Conservation (phyloP, 2,113 vertebrate genomes). For the Scopus umbretta region DNA sequence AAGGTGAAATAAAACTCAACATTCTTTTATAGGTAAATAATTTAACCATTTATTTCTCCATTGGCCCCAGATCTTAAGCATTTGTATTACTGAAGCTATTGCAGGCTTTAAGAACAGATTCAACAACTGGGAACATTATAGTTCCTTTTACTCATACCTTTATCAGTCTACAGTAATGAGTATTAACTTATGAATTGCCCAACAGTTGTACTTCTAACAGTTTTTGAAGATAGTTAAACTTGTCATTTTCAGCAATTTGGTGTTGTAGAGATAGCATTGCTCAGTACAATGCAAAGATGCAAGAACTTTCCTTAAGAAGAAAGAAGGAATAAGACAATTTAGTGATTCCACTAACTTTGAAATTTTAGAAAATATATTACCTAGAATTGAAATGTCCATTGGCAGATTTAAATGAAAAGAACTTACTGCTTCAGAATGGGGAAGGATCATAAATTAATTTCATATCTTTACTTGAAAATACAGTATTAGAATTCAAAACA, state of each 20-base stretch:
- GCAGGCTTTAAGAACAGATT: background rate
- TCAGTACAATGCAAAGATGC: background rate
- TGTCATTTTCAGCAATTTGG: background rate
- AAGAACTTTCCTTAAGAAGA: background rate
- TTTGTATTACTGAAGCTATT: background rate
- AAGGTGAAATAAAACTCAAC: background rate
- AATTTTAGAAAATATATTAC: background rate
- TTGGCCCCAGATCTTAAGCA: background rate
- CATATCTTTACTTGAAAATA: background rate
- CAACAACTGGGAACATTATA: background rate
- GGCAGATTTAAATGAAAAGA: background rate
- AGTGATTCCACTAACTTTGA: background rate
- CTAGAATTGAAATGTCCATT: background rate
- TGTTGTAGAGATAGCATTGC: background rate
- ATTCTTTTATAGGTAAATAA: background rate
- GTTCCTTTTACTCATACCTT: background rate
- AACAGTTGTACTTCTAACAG: background rate
- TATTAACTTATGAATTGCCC: background rate
- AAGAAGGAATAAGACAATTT: background rate
- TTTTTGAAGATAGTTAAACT: background rate
- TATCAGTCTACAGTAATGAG: background rate
- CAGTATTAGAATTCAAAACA: constrained; percentile 19
- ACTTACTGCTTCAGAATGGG: background rate
- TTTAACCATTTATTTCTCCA: background rate
- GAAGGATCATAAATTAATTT: background rate